Evolutionary conservation across 2,797 vertebrate genomes (phyloP).

Genomic region (Euthynnus affinis): DNA sequence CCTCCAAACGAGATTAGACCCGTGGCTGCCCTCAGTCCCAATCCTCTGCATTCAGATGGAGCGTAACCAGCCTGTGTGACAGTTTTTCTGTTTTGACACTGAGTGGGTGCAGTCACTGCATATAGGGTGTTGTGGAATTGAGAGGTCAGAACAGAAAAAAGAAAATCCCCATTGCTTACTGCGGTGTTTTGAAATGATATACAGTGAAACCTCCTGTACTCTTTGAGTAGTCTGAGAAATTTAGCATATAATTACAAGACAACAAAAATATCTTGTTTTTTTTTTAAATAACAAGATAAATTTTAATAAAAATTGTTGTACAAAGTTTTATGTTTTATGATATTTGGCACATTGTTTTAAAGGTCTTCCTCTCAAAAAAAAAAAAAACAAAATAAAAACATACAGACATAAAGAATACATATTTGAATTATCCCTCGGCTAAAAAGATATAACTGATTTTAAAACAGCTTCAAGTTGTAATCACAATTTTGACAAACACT

Average conservation of each 20-base stretch:
- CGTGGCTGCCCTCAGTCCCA: slow-evolving; percentile 83
- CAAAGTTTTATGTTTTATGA: slow-evolving; percentile 49
- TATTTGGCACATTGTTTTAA: slow-evolving; percentile 68
- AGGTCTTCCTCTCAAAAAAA: background rate
- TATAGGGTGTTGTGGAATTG: slow-evolving; percentile 75
- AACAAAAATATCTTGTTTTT: slow-evolving; percentile 2
- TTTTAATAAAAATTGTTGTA: slow-evolving; percentile 5
- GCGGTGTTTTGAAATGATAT: slow-evolving; percentile 47
- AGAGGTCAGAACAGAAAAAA: slow-evolving; percentile 78
- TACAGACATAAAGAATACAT: background rate
- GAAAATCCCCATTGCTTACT: slow-evolving; percentile 63
- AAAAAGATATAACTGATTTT: slow-evolving; percentile 5
- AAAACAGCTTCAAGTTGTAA: slow-evolving; percentile 11
- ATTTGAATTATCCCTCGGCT: background rate
- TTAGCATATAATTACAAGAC: slow-evolving; percentile 32
- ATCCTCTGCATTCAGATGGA: slow-evolving; percentile 84
- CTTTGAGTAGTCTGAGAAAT: slow-evolving; percentile 12
- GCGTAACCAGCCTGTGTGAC: slow-evolving; percentile 83
- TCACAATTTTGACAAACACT: slow-evolving; percentile 5
- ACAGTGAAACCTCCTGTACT: slow-evolving; percentile 30
- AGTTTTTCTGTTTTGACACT: slow-evolving; percentile 83
- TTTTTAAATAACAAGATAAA: slow-evolving; percentile 36
- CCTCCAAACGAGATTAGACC: slow-evolving; percentile 88
- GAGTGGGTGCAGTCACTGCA: slow-evolving; percentile 77
- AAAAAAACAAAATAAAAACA: too few relatives aligned